These are phyloP conservation scores for Eristalis pertinax DNA, from an alignment of 2,888 invertebrate species.

Conservation along the genomic window DNA sequence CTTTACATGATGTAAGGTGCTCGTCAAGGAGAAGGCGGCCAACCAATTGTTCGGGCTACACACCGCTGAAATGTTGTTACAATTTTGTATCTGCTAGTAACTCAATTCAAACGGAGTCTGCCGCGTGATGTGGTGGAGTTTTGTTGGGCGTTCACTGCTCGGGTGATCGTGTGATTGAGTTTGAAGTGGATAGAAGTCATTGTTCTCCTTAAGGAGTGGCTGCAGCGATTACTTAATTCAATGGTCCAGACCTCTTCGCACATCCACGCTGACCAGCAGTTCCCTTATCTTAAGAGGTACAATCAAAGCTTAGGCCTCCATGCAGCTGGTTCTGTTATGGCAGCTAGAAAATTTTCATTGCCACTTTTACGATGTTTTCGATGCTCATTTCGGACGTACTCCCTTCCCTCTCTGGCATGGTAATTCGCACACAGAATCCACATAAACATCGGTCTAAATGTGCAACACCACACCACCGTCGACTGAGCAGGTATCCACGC, in stretches of 20 bases:
- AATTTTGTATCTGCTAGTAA: background rate
- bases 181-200: background rate
- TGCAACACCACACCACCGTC: background rate
- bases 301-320: slow-evolving; percentile 26
- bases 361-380: slow-evolving; percentile 32
- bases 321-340: slow-evolving; percentile 18
- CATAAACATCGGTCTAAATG: slow-evolving; percentile 27
- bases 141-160: slow-evolving; percentile 9
- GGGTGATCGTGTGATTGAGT: slow-evolving; percentile 7
- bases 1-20: slow-evolving; percentile 17
- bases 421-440: slow-evolving; percentile 55
- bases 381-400: background rate
- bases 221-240: background rate
- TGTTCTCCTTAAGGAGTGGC: background rate
- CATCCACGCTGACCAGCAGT: background rate
- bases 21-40: background rate
- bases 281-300: slow-evolving; percentile 42
- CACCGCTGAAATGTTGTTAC: slow-evolving; percentile 28
- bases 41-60: background rate
- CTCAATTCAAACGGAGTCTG: background rate
- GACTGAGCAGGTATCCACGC: background rate
- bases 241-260: background rate
- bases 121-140: background rate
- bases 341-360: slow-evolving; percentile 25
- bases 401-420: slow-evolving; percentile 13